Percentiles rank a stretch among this genome's conserved stretches.
Evolutionary conservation across 2,113 vertebrate species (phyloP).

Genomic region (Myxocyprinus asiaticus): DNA sequence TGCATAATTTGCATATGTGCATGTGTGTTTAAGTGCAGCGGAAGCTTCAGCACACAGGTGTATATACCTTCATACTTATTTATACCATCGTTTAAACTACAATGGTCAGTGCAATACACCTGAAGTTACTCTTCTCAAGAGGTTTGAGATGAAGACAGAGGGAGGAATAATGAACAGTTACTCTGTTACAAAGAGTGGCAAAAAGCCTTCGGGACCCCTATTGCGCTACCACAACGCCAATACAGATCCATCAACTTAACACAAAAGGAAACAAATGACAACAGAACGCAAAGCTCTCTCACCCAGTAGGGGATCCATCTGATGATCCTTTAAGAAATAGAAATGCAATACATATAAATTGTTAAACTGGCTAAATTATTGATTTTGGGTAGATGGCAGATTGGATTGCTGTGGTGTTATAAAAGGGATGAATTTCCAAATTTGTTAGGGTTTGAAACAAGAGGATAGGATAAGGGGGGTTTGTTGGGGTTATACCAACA

Average conservation of each 20-base stretch:
- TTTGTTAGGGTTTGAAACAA: no score
- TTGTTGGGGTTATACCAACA: no score
- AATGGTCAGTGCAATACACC: conserved; percentile 53
- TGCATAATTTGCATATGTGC: conserved; percentile 49
- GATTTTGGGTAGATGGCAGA: no score
- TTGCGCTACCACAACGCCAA: conserved; percentile 46
- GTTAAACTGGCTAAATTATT: conserved; percentile 38
- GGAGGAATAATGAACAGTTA: neutral
- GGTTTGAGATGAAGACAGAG: conserved; percentile 4
- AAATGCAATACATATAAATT: conserved; percentile 63
- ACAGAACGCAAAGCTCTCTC: conserved; percentile 67
- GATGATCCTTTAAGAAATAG: conserved; percentile 69
- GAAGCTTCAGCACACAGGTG: conserved; percentile 36
- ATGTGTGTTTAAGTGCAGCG: conserved; percentile 51
- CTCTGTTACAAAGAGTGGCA: conserved; percentile 10
- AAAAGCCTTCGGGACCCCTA: neutral
- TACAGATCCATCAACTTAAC: conserved; percentile 47
- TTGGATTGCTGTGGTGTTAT: no score
- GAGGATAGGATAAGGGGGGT: no score
- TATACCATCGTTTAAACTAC: conserved; percentile 17
- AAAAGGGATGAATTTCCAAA: no score
- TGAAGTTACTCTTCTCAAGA: conserved; percentile 45
- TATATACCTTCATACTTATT: conserved; percentile 38
- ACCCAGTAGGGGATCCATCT: conserved; percentile 68
- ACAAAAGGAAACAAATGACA: conserved; percentile 27